Percentiles rank a stretch among this genome's conserved stretches.
Conservation (phyloP, 2,797 vertebrate species). For the Sebastes itinus region DNA sequence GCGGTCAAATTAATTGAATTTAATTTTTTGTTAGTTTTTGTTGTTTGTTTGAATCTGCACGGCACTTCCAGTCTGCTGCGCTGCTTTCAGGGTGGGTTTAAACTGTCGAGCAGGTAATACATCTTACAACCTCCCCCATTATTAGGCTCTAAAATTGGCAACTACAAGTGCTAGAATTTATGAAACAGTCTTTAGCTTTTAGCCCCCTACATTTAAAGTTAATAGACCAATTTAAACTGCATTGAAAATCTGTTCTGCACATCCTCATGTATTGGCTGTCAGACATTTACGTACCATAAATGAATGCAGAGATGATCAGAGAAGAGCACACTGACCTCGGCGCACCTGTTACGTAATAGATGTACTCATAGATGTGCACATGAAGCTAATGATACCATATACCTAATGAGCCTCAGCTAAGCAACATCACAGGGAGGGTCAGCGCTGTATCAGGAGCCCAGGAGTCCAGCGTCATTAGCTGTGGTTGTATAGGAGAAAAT, state of each 20-base stretch:
- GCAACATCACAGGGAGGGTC: not conserved
- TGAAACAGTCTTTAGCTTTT: not conserved
- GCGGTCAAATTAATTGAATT: too few relatives aligned
- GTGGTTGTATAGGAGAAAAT: not conserved
- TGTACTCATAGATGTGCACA: not conserved
- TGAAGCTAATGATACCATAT: not conserved
- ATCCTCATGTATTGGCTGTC: not conserved
- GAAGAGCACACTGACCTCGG: not conserved
- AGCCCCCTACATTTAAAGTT: not conserved
- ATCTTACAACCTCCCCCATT: not conserved
- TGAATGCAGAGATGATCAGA: not conserved
- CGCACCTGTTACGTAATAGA: not conserved
- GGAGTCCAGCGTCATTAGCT: not conserved
- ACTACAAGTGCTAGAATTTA: not conserved
- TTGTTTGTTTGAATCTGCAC: too few relatives aligned
- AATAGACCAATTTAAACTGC: not conserved
- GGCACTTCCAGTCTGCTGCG: too few relatives aligned
- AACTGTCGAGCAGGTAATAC: not conserved
- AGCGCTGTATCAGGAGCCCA: not conserved
- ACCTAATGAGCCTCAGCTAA: not conserved
- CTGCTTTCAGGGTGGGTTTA: not conserved
- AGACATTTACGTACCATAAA: not conserved
- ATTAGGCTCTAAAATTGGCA: too few relatives aligned
- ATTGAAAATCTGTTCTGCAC: not conserved
- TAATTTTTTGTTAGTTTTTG: too few relatives aligned